Conservation (phyloP, 2,113 vertebrate species). For the Elgaria multicarinata region DNA sequence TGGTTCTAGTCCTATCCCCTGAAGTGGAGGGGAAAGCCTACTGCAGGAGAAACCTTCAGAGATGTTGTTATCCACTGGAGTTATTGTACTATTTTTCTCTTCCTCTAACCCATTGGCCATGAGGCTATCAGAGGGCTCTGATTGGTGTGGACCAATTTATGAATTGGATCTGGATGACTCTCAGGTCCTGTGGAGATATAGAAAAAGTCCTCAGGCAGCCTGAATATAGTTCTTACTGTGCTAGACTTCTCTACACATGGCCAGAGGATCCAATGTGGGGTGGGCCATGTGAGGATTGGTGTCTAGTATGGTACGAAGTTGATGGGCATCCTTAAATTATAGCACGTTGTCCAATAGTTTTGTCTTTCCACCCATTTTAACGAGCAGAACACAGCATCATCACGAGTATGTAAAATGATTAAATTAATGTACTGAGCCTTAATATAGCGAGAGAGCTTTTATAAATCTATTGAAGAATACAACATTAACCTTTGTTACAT, state of each 20-base stretch:
- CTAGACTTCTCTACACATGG: background rate
- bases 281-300: background rate
- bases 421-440: slow-evolving; percentile 18
- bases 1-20: background rate
- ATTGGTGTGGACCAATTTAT: background rate
- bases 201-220: background rate
- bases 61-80: background rate
- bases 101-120: background rate
- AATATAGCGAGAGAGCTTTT: background rate
- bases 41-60: background rate
- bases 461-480: slow-evolving; percentile 25
- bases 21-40: background rate
- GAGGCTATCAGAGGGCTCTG: background rate
- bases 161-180: no score
- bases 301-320: no score
- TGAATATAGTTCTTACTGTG: background rate
- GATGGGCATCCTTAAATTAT: background rate
- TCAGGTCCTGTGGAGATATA: background rate
- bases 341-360: background rate
- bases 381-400: background rate
- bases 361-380: background rate
- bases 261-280: background rate
- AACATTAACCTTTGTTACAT: slow-evolving; percentile 28
- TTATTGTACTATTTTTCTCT: background rate
- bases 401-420: background rate